These are phyloP conservation scores for Rhynchonycteris naso DNA, from an alignment of 2,797 vertebrate genomes.

Conservation along the genomic window DNA sequence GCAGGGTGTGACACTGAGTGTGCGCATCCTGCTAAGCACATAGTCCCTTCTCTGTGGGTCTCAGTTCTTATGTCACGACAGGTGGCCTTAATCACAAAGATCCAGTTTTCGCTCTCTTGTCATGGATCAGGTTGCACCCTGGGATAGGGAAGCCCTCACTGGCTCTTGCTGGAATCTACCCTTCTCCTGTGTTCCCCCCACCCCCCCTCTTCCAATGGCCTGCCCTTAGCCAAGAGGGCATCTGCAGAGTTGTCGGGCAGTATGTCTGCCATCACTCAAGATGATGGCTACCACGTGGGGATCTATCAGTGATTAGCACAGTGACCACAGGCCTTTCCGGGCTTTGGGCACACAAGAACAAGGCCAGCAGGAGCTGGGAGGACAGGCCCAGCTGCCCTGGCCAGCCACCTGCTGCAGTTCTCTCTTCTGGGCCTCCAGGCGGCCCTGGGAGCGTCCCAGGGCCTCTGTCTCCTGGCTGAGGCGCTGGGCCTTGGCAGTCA, in stretches of 20 bases:
- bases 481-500: conserved; percentile 88
- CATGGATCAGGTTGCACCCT: not conserved
- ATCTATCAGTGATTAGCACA: accelerated
- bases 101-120: not conserved
- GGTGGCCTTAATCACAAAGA: not conserved
- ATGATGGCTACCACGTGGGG: accelerated
- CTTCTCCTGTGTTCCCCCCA: not conserved
- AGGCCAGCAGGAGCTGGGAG: too few relatives aligned
- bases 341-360: not conserved
- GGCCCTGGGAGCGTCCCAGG: conserved; percentile 87
- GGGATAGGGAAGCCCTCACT: not conserved
- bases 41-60: not conserved
- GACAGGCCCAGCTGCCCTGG: not conserved
- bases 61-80: not conserved
- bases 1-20: accelerated
- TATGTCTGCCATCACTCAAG: not conserved
- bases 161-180: not conserved
- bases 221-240: not conserved
- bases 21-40: not conserved
- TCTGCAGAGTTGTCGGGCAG: not conserved
- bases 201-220: not conserved
- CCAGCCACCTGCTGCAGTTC: conserved; percentile 93
- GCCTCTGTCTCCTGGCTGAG: conserved; percentile 83
- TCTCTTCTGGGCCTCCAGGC: conserved; percentile 92
- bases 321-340: not conserved